These are phyloP conservation scores for Lissocephala sabroskyi DNA, from an alignment of 2,888 invertebrate genomes.

Conservation along the genomic window DNA sequence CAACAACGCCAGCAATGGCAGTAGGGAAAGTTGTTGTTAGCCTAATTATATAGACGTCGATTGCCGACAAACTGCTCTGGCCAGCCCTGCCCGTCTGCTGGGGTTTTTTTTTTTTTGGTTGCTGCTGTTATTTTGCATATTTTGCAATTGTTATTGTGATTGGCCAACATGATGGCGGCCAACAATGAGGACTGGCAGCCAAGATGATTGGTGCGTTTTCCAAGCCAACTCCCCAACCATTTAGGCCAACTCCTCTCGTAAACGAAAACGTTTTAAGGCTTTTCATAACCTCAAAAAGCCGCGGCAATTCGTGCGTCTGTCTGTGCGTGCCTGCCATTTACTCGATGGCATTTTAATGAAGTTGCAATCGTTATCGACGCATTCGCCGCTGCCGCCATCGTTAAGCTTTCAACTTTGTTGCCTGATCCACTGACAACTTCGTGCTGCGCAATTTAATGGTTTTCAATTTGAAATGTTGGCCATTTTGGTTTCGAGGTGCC, in stretches of 20 bases:
- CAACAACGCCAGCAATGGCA: constrained; percentile 21
- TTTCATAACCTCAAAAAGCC: constrained; percentile 56
- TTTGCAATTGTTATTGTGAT: constrained; percentile 57
- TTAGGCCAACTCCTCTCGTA: constrained; percentile 26
- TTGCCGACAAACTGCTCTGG: too few species aligned
- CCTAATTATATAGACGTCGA: constrained; percentile 38
- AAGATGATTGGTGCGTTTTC: too few species aligned
- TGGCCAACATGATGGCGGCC: constrained; percentile 48
- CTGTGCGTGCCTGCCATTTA: constrained; percentile 19
- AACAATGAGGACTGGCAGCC: too few species aligned
- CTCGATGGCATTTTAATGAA: constrained; percentile 34
- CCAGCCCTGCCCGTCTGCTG: too few species aligned
- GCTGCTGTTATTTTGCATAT: constrained; percentile 38
- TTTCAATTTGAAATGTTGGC: too few species aligned
- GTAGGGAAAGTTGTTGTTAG: constrained; percentile 36
- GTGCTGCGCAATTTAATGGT: too few species aligned
- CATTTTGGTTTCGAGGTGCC: too few species aligned
- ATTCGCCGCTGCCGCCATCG: too few species aligned
- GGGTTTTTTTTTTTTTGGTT: too few species aligned
- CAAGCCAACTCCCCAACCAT: background rate
- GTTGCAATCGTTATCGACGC: constrained; percentile 6
- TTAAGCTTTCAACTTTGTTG: too few species aligned
- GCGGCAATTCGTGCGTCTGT: too few species aligned
- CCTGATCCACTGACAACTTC: too few species aligned
- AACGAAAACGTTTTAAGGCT: constrained; percentile 68